These are phyloP conservation scores for Sander vitreus DNA, from an alignment of 2,113 vertebrate species.

Conservation along the genomic window DNA sequence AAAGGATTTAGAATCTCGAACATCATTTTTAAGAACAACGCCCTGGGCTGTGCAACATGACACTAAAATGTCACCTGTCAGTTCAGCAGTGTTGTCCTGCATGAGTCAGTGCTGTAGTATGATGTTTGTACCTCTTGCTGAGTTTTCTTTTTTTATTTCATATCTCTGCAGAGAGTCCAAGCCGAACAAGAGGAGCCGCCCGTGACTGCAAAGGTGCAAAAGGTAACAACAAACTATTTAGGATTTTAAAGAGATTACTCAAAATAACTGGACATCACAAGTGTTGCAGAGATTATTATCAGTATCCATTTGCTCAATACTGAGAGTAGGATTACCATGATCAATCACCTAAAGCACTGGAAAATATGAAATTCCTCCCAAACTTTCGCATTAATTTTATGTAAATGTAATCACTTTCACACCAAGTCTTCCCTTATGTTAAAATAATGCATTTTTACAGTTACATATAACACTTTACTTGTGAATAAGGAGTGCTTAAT, in stretches of 20 bases:
- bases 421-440: too few relatives aligned
- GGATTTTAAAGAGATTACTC: neutral
- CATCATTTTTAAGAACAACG: neutral
- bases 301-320: neutral
- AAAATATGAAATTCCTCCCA: too few relatives aligned
- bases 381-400: too few relatives aligned
- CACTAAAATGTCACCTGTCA: neutral
- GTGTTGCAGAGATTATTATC: neutral
- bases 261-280: neutral
- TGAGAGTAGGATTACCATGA: neutral
- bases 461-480: too few relatives aligned
- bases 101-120: neutral
- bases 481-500: too few relatives aligned
- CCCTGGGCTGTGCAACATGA: neutral
- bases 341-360: too few relatives aligned
- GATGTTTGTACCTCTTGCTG: neutral
- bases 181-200: constrained; percentile 6
- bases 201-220: constrained; percentile 35
- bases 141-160: neutral
- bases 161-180: constrained; percentile 43
- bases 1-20: too few relatives aligned
- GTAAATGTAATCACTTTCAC: too few relatives aligned
- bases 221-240: constrained; percentile 37
- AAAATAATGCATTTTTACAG: neutral
- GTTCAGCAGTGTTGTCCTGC: neutral